Percentiles rank a stretch among this genome's conserved stretches.
phyloP scores from a whole-genome alignment of 2,113 vertebrate genomes.

The Rhodinocichla rosea region DNA sequence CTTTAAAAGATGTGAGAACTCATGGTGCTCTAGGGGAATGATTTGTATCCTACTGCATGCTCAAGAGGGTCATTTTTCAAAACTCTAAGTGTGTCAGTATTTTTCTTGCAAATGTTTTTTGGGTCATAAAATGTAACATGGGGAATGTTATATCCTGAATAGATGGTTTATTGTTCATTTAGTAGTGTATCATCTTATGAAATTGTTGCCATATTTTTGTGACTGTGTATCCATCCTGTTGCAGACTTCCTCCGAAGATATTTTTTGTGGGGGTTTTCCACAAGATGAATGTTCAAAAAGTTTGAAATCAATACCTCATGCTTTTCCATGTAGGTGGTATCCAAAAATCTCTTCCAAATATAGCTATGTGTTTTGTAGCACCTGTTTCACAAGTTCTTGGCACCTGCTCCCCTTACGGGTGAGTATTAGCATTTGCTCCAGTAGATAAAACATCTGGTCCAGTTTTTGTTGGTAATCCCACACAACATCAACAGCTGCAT shows the following conservation, averaged over 20 bases:
- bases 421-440: background rate
- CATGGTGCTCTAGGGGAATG: background rate
- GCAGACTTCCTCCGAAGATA: background rate
- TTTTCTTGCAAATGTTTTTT: slow-evolving; percentile 2
- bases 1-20: background rate
- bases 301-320: slow-evolving; percentile 33
- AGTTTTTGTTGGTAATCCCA: background rate
- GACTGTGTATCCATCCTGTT: background rate
- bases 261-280: slow-evolving; percentile 1
- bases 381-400: slow-evolving; percentile 31
- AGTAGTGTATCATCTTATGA: background rate
- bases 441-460: background rate
- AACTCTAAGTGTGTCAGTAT: background rate
- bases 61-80: background rate
- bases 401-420: background rate
- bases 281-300: background rate
- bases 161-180: background rate
- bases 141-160: background rate
- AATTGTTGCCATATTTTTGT: background rate
- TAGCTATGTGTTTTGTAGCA: slow-evolving; percentile 6
- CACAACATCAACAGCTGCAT: background rate
- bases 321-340: slow-evolving; percentile 37
- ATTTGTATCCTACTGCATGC: background rate
- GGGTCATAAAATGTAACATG: background rate
- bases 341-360: slow-evolving; percentile 35